A percentile compares a stretch with the other conserved stretches of the same genome.
phyloP scores from a whole-genome alignment of 2,888 invertebrate species.

The Isotomurus palustris region DNA sequence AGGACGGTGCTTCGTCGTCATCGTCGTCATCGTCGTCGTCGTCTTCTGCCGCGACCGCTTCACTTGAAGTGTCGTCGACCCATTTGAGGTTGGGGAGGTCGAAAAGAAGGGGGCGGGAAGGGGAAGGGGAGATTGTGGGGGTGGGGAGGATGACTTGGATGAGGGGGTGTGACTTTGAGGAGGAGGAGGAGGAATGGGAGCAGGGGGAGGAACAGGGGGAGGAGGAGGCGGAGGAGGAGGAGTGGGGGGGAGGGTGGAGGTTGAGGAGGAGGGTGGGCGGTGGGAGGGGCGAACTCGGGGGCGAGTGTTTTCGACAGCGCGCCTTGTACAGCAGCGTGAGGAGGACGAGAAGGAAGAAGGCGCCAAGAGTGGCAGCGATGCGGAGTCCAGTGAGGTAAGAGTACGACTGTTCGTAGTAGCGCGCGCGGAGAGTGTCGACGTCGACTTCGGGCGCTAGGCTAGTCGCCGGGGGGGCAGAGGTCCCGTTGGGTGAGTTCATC shows the following conservation, averaged over 20 bases:
- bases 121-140: slow-evolving; percentile 70
- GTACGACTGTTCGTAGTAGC: slow-evolving; percentile 80
- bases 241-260: slow-evolving; percentile 3
- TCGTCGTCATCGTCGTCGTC: slow-evolving; percentile 58
- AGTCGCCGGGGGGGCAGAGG: too few species aligned
- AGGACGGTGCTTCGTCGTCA: slow-evolving; percentile 30
- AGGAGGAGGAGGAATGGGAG: neutral
- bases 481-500: too few species aligned
- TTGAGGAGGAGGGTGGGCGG: slow-evolving; percentile 10
- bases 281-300: neutral
- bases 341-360: slow-evolving; percentile 86
- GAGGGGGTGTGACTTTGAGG: neutral
- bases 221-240: neutral
- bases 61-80: slow-evolving; percentile 45
- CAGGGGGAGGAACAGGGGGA: neutral
- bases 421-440: slow-evolving; percentile 65
- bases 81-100: slow-evolving; percentile 40
- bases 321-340: slow-evolving; percentile 87
- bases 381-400: slow-evolving; percentile 91
- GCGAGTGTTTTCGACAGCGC: slow-evolving; percentile 55
- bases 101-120: slow-evolving; percentile 3
- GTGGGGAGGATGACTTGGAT: slow-evolving; percentile 66
- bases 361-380: slow-evolving; percentile 84
- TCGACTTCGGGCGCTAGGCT: too few species aligned
- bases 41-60: slow-evolving; percentile 42